Percentiles rank a stretch among this genome's conserved stretches.
These are phyloP conservation scores for Palythoa grandiflora DNA, from an alignment of 92 coral and sea anemone genomes.

Conservation along the genomic window DNA sequence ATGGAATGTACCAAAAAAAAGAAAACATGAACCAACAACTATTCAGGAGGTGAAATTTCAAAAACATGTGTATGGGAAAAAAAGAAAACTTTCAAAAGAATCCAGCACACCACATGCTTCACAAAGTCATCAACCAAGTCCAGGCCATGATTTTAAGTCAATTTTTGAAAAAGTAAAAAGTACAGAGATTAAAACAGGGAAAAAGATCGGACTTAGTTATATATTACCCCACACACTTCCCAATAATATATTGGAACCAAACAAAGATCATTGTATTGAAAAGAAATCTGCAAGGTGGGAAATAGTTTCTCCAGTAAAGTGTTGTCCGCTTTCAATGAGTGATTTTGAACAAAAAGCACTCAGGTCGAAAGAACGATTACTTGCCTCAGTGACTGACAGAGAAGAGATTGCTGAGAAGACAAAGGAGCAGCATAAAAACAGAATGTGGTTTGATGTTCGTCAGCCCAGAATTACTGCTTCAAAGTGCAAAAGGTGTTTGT, in stretches of 20 bases:
- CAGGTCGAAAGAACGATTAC: slow-evolving; percentile 53
- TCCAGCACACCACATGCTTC: neutral
- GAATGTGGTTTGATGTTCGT: slow-evolving; percentile 73
- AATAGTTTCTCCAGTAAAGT: slow-evolving; percentile 66
- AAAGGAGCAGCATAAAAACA: slow-evolving; percentile 58
- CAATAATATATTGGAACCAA: slow-evolving; percentile 49
- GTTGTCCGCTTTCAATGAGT: slow-evolving; percentile 67
- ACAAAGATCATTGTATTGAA: slow-evolving; percentile 39
- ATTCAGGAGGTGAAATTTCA: slow-evolving; percentile 67
- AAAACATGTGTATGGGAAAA: slow-evolving; percentile 73
- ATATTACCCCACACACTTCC: slow-evolving; percentile 68
- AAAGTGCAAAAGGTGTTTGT: slow-evolving; percentile 28
- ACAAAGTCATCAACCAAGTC: slow-evolving; percentile 26
- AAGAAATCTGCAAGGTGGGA: slow-evolving; percentile 63
- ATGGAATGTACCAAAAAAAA: slow-evolving; percentile 66
- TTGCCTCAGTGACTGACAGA: slow-evolving; percentile 55
- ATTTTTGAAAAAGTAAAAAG: slow-evolving; percentile 63
- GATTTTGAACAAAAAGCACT: slow-evolving; percentile 67
- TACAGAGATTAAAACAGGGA: slow-evolving; percentile 68
- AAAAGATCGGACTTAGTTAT: slow-evolving; percentile 63
- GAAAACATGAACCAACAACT: slow-evolving; percentile 62
- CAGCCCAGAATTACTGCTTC: slow-evolving; percentile 57
- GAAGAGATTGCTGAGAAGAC: slow-evolving; percentile 64
- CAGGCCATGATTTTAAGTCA: slow-evolving; percentile 19
- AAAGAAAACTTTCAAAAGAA: slow-evolving; percentile 34